These are phyloP conservation scores for Petrosia ficiformis DNA, from an alignment of 37 sponge, comb jelly and placozoan genomes.

Conservation along the genomic window DNA sequence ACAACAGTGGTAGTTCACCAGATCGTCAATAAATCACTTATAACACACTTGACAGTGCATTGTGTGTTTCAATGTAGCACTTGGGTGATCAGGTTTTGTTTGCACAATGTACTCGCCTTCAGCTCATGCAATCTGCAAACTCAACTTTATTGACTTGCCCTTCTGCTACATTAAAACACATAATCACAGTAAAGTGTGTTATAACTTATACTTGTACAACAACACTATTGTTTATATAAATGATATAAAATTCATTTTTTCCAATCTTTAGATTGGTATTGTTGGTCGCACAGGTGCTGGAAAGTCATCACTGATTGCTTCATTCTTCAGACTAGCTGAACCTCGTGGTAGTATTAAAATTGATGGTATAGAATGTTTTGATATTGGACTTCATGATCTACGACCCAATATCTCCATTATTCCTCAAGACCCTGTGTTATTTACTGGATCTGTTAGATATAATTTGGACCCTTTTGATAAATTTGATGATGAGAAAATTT, in stretches of 20 bases:
- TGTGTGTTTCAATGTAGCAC: too few relatives aligned
- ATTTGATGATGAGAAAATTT: conserved; percentile 65
- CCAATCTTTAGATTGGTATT: conserved; percentile 69
- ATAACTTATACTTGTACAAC: too few relatives aligned
- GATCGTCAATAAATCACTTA: too few relatives aligned
- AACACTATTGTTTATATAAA: too few relatives aligned
- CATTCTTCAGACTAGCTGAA: conserved; percentile 86
- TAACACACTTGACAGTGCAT: too few relatives aligned
- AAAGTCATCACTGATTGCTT: conserved; percentile 81
- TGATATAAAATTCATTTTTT: not conserved
- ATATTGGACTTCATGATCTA: conserved; percentile 80
- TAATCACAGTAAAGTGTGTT: too few relatives aligned
- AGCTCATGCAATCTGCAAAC: too few relatives aligned
- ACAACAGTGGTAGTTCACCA: too few relatives aligned
- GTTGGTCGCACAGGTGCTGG: conserved; percentile 95
- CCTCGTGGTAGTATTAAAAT: conserved; percentile 73
- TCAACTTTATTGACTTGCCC: too few relatives aligned
- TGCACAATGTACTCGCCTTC: too few relatives aligned
- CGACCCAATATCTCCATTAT: conserved; percentile 82
- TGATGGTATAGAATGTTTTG: conserved; percentile 70
- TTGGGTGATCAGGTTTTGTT: too few relatives aligned
- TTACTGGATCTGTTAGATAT: conserved; percentile 83
- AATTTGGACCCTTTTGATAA: conserved; percentile 90
- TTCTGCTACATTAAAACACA: too few relatives aligned
- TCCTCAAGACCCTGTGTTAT: conserved; percentile 93